phyloP scores from a whole-genome alignment of 2,797 vertebrate genomes.

The Synanceia verrucosa region DNA sequence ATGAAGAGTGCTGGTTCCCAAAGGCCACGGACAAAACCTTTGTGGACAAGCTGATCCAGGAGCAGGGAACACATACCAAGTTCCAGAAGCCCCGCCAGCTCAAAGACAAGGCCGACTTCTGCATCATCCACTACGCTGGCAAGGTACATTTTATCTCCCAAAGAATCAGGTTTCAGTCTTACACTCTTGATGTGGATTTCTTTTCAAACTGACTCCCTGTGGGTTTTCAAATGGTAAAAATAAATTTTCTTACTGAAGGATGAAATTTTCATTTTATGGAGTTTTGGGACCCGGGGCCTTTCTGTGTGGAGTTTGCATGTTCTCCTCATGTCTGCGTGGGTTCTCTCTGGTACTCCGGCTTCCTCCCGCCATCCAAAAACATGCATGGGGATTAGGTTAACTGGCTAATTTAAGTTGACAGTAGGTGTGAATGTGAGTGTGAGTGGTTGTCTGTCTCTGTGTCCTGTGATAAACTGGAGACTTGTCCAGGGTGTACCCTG shows the following conservation, averaged over 20 bases:
- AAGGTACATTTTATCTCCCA: conserved; percentile 80
- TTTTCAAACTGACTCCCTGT: background rate
- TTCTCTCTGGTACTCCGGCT: too few relatives aligned
- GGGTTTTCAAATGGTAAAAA: background rate
- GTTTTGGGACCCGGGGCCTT: too few relatives aligned
- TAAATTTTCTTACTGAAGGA: background rate
- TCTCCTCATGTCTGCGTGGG: too few relatives aligned
- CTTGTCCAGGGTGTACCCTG: too few relatives aligned
- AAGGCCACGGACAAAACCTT: conserved; percentile 99
- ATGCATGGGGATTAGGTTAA: too few relatives aligned
- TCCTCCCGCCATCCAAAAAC: too few relatives aligned
- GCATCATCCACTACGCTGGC: conserved; percentile 98
- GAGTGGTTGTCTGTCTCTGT: too few relatives aligned
- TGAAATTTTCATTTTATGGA: background rate
- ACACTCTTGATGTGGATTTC: background rate
- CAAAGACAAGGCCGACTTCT: conserved; percentile 98
- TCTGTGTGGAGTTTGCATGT: too few relatives aligned
- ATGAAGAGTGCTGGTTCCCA: conserved; percentile 99
- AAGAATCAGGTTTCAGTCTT: background rate
- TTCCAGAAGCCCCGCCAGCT: conserved; percentile 98
- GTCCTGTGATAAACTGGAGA: too few relatives aligned
- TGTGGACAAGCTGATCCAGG: conserved; percentile 96
- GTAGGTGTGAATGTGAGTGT: too few relatives aligned
- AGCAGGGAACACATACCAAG: conserved; percentile 95
- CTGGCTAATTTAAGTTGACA: too few relatives aligned